Evolutionary conservation across 2,888 invertebrate genomes (phyloP), one percentile per base, ranked within the genome.

Genomic region (Drosophila robusta): DNA sequence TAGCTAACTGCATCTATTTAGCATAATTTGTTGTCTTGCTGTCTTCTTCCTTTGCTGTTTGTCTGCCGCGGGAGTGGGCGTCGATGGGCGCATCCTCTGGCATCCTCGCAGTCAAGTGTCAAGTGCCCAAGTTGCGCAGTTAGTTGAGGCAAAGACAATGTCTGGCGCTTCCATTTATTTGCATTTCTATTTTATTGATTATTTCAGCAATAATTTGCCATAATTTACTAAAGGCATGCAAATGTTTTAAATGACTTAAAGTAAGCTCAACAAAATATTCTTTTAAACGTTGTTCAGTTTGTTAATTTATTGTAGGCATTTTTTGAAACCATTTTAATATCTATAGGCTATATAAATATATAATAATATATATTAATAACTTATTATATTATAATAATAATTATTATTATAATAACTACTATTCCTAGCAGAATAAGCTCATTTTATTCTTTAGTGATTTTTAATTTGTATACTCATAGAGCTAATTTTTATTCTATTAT

Each of bases 1-100:
- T 34, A 51, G 62, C 73, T 63, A 80, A 84, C 80, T 84, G 84
- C 84, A 84, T 85, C 80, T 87, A 64, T 75, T 84, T 84, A 84
- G 88, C 84, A 84, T 84, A 84, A 84, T 87, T 83, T 87, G 80
- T 69, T 69, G 78, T 61, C 82, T 73, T 74, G n/a, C n/a, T n/a
- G 24, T 52, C 24, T 12, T 22, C 34, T 42, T 39, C 39, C 39
- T 51, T 39, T 14, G 16, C 42, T 49, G 47, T 67, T 67, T 12
- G 45, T 52, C 60, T 41, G 54, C 65, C 51, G 29, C 64, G 39
- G 14, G 16, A 41, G 18, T 32, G 32, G 32, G 32, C 11, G 32
- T 5, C 11, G 3, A 4, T 11, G 32, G 32, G 11, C 11, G 32
- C 32, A 32, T 32, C 11, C 32, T 9, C 41, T 14, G 34, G 42